Base-by-base conservation (phyloP, 2,113 vertebrate species). In the Macquaria australasica region DNA sequence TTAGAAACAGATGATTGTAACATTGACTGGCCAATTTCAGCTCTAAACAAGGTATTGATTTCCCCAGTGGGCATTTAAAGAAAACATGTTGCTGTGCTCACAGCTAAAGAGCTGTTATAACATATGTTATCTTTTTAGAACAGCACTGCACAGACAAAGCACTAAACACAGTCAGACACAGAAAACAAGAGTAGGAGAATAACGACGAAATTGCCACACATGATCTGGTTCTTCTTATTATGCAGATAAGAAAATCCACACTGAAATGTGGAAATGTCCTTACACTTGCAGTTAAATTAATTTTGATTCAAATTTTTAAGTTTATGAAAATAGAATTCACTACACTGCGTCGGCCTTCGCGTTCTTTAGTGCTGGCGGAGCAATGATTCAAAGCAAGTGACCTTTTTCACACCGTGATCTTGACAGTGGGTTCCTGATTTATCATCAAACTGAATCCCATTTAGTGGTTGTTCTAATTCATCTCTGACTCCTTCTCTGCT, bases 11-110 rank as follows among this genome's bases (percentile, higher is more conserved):
- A 94, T 89, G 87, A 92, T 90, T 87, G 87, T 74, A 70, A 72
- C 84, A 88, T 67, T 85, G 89, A 93, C 89, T 79, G 81, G 58
- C n/a, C 88, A 91, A 87, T 91, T 93, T 83, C 81, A 86, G 87
- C 86, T 86, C 89, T 58, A 92, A 94, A 94, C 86, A 89, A 88
- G 82, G 55, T 92, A 94, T 93, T 84, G 94, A 94, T 92, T 88
- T 87, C 81, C 70, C 83, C 37, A 21, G 69, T 83, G 86, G 87
- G 89, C 86, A 72, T 87, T 91, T 86, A 82, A 88, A 89, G 75
- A 85, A 89, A 89, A 87, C 86, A 78, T 55, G 77, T 77, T n/a
- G 72, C 55, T 82, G 45, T 74, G 56, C 62, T 79, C 78, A 37
- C 72, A 55, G 75, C 76, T 85, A 85, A 88, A 87, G 83, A 85